A percentile compares a stretch with the other conserved stretches of the same genome.
Conservation (phyloP, 2,113 vertebrate species). For the Misgurnus anguillicaudatus region DNA sequence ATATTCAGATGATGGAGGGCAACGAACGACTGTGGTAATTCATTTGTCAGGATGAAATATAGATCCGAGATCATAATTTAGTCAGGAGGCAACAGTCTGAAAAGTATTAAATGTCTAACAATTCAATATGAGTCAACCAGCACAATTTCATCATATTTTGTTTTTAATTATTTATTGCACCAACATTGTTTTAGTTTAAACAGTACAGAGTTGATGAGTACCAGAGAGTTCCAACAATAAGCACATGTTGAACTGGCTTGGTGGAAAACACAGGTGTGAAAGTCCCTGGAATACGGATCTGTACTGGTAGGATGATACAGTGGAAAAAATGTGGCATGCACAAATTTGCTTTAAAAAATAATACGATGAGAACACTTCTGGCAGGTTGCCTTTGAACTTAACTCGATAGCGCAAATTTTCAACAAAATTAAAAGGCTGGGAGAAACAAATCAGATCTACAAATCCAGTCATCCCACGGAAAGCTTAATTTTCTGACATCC, state of each 20-base stretch:
- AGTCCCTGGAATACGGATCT: background rate
- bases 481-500: background rate
- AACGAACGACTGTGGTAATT: constrained; percentile 66
- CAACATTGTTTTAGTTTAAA: background rate
- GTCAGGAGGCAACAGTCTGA: constrained; percentile 26
- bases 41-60: constrained; percentile 68
- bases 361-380: too few species aligned
- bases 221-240: background rate
- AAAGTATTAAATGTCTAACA: constrained; percentile 3
- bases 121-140: background rate
- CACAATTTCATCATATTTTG: background rate
- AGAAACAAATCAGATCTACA: background rate
- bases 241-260: background rate
- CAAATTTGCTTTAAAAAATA: too few species aligned
- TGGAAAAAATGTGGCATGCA: too few species aligned
- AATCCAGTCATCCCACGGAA: background rate
- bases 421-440: background rate
- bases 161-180: background rate
- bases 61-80: constrained; percentile 58
- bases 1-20: constrained; percentile 65
- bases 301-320: too few species aligned
- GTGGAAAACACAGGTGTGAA: background rate
- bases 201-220: background rate
- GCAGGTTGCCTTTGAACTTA: background rate
- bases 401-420: background rate